These are phyloP conservation scores for Rhinophrynus dorsalis DNA, from an alignment of 2,797 vertebrate species.

Conservation along the genomic window DNA sequence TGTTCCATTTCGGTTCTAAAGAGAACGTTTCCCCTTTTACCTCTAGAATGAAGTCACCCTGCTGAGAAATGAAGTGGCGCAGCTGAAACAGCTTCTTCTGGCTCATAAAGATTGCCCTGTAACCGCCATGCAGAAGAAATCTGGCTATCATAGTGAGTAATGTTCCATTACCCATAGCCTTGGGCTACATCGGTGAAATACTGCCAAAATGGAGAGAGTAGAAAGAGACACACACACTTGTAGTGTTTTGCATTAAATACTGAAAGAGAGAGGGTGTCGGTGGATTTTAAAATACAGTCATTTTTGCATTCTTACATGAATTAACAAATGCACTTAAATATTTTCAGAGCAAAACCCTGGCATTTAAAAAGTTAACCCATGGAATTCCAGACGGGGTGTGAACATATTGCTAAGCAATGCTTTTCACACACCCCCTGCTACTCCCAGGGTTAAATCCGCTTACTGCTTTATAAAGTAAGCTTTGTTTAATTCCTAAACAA, in stretches of 20 bases:
- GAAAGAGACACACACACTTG: slow-evolving; percentile 49
- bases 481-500: slow-evolving; percentile 20
- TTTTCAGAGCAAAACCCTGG: no score
- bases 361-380: no score
- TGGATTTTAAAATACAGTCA: slow-evolving; percentile 37
- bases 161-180: slow-evolving; percentile 85
- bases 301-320: slow-evolving; percentile 5
- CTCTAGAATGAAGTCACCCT: slow-evolving; percentile 96
- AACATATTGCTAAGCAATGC: no score
- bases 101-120: slow-evolving; percentile 99
- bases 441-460: slow-evolving; percentile 7
- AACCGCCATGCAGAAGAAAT: slow-evolving; percentile 99
- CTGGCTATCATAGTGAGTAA: slow-evolving; percentile 99
- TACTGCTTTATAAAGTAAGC: no score
- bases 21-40: slow-evolving; percentile 68
- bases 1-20: slow-evolving; percentile 60
- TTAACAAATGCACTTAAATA: slow-evolving; percentile 9
- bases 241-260: slow-evolving; percentile 59
- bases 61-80: slow-evolving; percentile 98
- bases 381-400: no score
- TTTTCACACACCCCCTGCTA: slow-evolving; percentile 2
- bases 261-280: slow-evolving; percentile 54
- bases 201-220: slow-evolving; percentile 70
- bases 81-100: slow-evolving; percentile 99
- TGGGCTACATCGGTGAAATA: slow-evolving; percentile 72